Base-by-base conservation (phyloP, 2,888 invertebrate species). In the Leptinotarsa tumamoca region DNA sequence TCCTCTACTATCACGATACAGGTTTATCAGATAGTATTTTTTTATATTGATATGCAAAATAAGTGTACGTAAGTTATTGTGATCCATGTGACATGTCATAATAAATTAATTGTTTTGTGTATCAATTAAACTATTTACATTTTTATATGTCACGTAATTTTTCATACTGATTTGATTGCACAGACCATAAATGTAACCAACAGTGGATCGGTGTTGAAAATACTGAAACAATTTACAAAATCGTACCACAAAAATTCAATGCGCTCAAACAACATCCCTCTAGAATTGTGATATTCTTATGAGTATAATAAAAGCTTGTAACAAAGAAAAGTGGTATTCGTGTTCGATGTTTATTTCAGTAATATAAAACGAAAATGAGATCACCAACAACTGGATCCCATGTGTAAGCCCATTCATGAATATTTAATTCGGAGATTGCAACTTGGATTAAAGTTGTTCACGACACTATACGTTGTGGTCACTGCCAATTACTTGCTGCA, bases 381-480 rank as follows among this genome's bases (percentile, higher is more conserved):
- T 80, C 76, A 77, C 73, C 76, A 80, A 78, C 76, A 78, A 79
- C 75, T 78, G 78, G 77, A 77, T 79, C 77, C 73, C 80, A 76
- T 79, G 79, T 79, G 82, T 78, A 80, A 82, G 75, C 83, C 84
- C 85, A 86, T 86, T 86, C 86, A 87, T 86, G 86, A 86, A 86
- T 86, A 86, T 85, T 86, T 86, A 86, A 86, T 85, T 85, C 83
- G 81, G 74, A 80, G 85, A 85, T 86, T 82, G 85, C 80, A 79
- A 79, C 79, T 70, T 72, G 83, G 86, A 86, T 86, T 85, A 81
- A 77, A 75, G 75, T 81, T 50, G 82, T 83, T 82, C 84, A 84
- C 83, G 85, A 85, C 85, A 84, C 83, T 82, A 81, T 80, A 82
- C 79, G 78, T 81, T 80, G 81, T 82, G 82, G 83, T 83, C 80